phyloP scores from a whole-genome alignment of 2,797 vertebrate genomes.

The Eidolon dupreanum region DNA sequence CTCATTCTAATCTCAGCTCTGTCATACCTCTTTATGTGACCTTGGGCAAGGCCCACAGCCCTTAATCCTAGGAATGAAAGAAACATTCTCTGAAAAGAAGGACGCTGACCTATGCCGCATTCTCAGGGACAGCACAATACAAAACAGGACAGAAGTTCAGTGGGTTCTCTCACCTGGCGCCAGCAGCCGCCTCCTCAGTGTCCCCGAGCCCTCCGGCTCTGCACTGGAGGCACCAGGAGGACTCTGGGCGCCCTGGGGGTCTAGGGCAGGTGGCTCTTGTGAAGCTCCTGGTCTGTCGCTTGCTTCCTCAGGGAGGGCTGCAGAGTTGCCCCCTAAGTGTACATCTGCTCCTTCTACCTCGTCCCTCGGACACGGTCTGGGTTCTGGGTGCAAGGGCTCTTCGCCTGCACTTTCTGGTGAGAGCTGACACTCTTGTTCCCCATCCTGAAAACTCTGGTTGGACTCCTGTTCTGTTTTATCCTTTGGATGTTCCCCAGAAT shows the following conservation, averaged over 20 bases:
- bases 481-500: neutral
- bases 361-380: neutral
- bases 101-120: neutral
- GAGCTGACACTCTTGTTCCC: neutral
- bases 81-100: neutral
- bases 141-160: neutral
- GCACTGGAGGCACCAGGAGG: neutral
- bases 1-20: neutral
- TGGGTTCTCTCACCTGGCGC: slow-evolving; percentile 78
- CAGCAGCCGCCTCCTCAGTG: slow-evolving; percentile 42
- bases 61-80: neutral
- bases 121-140: neutral
- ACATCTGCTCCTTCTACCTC: neutral
- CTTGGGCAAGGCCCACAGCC: neutral
- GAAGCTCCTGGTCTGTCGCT: neutral
- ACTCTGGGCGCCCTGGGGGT: fast-evolving
- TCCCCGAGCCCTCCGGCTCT: neutral
- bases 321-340: neutral
- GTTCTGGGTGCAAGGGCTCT: slow-evolving; percentile 10
- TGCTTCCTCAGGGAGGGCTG: neutral
- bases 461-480: slow-evolving; percentile 9
- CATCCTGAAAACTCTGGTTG: neutral
- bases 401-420: neutral
- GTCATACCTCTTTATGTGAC: neutral
- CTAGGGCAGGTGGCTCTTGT: neutral